Conservation (phyloP, 1,140 invertebrate genomes). For the Drosophila azteca region DNA sequence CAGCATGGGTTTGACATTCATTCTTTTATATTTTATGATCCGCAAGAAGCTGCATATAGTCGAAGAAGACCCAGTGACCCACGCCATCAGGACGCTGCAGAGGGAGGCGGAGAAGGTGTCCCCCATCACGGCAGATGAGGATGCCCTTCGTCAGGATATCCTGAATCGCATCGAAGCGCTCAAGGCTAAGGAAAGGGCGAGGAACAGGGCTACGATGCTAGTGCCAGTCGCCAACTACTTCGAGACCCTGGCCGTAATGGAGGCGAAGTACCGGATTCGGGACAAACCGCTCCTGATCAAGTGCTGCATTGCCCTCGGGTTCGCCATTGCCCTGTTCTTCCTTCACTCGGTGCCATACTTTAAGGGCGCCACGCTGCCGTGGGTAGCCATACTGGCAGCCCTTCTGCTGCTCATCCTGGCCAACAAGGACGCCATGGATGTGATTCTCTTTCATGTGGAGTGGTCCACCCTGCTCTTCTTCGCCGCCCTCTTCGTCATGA, state of each 20-base stretch:
- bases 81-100: constrained; percentile 90
- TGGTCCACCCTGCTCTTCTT: constrained; percentile 92
- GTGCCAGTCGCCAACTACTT: constrained; percentile 86
- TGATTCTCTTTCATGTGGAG: constrained; percentile 89
- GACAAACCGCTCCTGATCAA: constrained; percentile 87
- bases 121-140: constrained; percentile 91
- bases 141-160: constrained; percentile 88
- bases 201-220: constrained; percentile 77
- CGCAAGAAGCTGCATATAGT: constrained; percentile 87
- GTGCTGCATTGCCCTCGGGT: constrained; percentile 85
- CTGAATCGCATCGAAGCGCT: constrained; percentile 85
- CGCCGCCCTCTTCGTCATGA: constrained; percentile 89
- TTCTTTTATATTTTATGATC: constrained; percentile 89
- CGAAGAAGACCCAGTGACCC: constrained; percentile 88
- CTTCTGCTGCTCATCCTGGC: constrained; percentile 88
- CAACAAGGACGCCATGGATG: constrained; percentile 86
- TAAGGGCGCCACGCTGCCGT: constrained; percentile 86
- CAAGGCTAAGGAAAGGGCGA: not conserved
- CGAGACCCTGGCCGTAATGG: constrained; percentile 46
- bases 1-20: constrained; percentile 87
- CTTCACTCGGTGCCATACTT: constrained; percentile 86
- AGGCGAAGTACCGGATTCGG: constrained; percentile 80
- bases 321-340: constrained; percentile 88
- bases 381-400: constrained; percentile 89
- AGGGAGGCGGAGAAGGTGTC: constrained; percentile 89